phyloP scores from a whole-genome alignment of 2,797 vertebrate genomes.

The Micropoecilia bifurca region DNA sequence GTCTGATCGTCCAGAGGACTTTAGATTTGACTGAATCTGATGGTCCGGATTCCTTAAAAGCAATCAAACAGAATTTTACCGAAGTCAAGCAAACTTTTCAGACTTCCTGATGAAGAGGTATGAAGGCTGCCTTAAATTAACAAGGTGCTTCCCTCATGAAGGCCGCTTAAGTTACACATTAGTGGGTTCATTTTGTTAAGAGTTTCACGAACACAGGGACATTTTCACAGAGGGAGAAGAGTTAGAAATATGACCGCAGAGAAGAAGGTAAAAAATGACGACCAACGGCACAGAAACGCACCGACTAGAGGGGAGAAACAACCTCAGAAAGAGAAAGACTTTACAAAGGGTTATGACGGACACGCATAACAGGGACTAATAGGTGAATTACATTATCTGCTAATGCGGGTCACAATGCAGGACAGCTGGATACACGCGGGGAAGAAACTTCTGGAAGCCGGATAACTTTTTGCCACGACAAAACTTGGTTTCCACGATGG shows the following conservation, averaged over 20 bases:
- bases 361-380: neutral
- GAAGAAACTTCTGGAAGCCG: conserved; percentile 16
- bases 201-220: neutral
- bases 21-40: neutral
- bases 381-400: conserved; percentile 39
- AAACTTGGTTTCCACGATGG: conserved; percentile 36
- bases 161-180: conserved; percentile 17
- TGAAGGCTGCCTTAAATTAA: neutral
- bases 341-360: neutral
- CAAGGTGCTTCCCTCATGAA: neutral
- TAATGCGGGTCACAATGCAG: conserved; percentile 48
- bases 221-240: neutral
- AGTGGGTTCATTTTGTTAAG: neutral
- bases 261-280: neutral
- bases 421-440: conserved; percentile 1
- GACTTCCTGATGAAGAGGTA: neutral
- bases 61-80: neutral
- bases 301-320: neutral
- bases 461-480: conserved; percentile 56
- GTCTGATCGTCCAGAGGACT: neutral
- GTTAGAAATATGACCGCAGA: neutral
- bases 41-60: neutral
- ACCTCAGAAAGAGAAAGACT: neutral
- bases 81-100: neutral
- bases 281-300: neutral